Evolutionary conservation across 2,888 invertebrate genomes (phyloP).

Genomic region (Periphyllus acericola): DNA sequence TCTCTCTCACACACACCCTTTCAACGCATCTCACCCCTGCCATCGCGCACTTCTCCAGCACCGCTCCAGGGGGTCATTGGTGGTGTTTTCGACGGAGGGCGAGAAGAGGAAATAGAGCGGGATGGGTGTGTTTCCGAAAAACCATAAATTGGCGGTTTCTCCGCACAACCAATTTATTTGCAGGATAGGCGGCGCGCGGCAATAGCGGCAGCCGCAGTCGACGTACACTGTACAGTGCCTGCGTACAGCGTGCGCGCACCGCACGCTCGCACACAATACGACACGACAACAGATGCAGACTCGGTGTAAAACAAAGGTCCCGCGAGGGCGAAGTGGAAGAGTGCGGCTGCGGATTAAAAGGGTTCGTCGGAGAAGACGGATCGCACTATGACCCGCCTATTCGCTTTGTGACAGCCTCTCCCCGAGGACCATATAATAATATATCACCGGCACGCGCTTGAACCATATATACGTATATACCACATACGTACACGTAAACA

Average conservation of each 20-base stretch:
- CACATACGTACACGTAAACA: neutral
- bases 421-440: constrained; percentile 62
- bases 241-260: constrained; percentile 6
- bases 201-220: neutral
- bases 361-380: constrained; percentile 61
- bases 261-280: constrained; percentile 46
- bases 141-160: constrained; percentile 62
- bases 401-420: constrained; percentile 62
- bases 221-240: neutral
- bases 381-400: constrained; percentile 62
- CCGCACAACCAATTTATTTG: constrained; percentile 57
- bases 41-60: neutral
- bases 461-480: constrained; percentile 6
- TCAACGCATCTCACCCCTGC: neutral
- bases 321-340: constrained; percentile 52
- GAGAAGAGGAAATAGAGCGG: neutral
- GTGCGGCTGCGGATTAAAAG: constrained; percentile 57
- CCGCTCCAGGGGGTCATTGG: neutral
- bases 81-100: neutral
- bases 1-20: neutral
- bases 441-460: constrained; percentile 61
- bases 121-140: constrained; percentile 54
- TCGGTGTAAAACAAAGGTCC: constrained; percentile 61
- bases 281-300: constrained; percentile 62
- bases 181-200: constrained; percentile 24